Percentiles rank a stretch among this genome's conserved stretches.
Evolutionary conservation across 2,113 vertebrate species (phyloP).

Genomic region (Equus przewalskii): DNA sequence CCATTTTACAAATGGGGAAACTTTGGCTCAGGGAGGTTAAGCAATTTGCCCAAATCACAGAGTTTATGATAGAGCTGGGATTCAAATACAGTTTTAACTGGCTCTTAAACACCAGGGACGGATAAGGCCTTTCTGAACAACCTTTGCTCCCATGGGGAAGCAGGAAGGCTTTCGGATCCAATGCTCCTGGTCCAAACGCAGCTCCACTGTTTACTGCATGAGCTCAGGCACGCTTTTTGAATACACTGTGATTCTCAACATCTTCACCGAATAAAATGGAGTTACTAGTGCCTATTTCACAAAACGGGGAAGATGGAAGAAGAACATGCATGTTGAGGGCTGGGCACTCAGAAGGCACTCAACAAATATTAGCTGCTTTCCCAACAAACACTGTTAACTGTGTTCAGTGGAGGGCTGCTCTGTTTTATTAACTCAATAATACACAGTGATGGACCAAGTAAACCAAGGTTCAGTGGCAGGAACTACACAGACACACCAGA

Average conservation of each 20-base stretch:
- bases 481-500: neutral
- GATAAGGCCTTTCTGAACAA: neutral
- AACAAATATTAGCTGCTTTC: neutral
- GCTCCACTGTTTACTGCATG: neutral
- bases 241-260: neutral
- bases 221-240: neutral
- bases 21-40: neutral
- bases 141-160: neutral
- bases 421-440: neutral
- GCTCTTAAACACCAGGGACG: neutral
- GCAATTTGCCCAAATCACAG: neutral
- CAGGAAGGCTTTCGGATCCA: neutral
- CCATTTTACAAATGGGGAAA: neutral
- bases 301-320: neutral
- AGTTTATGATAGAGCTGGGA: neutral
- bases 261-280: neutral
- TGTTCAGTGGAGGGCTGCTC: neutral
- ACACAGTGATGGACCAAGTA: no score
- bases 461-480: neutral
- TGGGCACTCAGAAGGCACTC: neutral
- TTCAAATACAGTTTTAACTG: neutral
- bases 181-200: neutral
- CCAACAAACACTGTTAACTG: neutral
- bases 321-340: neutral
- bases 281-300: neutral